Evolutionary conservation across 2,113 vertebrate genomes (phyloP).

Genomic region (Hipposideros armiger): DNA sequence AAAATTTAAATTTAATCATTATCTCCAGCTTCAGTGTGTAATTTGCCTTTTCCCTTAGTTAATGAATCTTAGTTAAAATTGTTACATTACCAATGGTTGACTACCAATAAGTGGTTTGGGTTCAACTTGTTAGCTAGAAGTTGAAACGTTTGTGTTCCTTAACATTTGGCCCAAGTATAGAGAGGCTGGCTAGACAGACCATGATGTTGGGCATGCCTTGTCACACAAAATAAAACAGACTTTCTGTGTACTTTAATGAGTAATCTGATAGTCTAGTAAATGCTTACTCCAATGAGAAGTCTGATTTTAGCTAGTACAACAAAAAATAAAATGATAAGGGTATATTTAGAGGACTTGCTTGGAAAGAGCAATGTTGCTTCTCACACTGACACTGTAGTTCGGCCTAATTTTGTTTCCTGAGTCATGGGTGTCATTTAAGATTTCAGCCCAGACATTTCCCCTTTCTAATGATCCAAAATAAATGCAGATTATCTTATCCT

Average conservation of each 20-base stretch:
- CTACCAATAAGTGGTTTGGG: neutral
- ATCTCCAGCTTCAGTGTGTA: no score
- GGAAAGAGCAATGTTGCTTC: neutral
- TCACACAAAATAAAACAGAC: neutral
- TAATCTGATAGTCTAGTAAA: neutral
- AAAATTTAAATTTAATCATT: neutral
- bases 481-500: neutral
- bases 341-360: neutral
- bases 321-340: neutral
- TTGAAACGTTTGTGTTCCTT: neutral
- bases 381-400: neutral
- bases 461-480: neutral
- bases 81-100: neutral
- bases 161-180: neutral
- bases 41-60: neutral
- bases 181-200: neutral
- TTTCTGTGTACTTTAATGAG: neutral
- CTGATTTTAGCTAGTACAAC: neutral
- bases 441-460: neutral
- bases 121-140: neutral
- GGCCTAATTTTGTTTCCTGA: neutral
- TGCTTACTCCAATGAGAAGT: neutral
- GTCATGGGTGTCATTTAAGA: neutral
- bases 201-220: neutral
- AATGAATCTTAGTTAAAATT: neutral